Evolutionary conservation across 2,113 vertebrate genomes (phyloP).

Genomic region (Sterrhoptilus dennistouni): DNA sequence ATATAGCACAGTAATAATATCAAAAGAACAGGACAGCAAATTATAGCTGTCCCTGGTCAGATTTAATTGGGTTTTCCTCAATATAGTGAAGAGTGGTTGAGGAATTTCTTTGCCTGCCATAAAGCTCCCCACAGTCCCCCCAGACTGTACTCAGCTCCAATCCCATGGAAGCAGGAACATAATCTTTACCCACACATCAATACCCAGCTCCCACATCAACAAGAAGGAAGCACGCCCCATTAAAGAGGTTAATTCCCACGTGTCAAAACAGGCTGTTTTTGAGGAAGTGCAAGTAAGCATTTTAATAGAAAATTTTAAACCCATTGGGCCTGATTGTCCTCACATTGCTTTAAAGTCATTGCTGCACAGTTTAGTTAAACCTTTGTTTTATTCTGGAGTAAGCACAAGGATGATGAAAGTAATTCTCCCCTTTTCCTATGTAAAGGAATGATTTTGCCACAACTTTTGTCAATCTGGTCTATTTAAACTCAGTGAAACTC

Average conservation of each 20-base stretch:
- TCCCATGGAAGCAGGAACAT: conserved; percentile 54
- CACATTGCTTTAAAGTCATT: background rate
- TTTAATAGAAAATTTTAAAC: conserved; percentile 58
- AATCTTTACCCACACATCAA: conserved; percentile 59
- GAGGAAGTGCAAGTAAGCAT: conserved; percentile 48
- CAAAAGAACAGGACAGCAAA: conserved; percentile 40
- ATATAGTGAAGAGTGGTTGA: conserved; percentile 21
- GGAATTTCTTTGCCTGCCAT: conserved; percentile 62
- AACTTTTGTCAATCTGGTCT: background rate
- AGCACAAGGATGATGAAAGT: background rate
- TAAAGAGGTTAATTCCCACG: conserved; percentile 52
- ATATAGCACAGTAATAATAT: conserved; percentile 36
- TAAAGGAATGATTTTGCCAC: background rate
- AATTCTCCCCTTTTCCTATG: background rate
- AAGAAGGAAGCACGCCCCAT: conserved; percentile 50
- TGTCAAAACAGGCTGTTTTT: background rate
- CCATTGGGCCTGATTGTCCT: conserved; percentile 5
- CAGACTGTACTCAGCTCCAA: conserved; percentile 43
- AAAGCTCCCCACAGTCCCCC: conserved; percentile 52
- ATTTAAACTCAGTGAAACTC: background rate
- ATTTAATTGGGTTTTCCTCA: conserved; percentile 63
- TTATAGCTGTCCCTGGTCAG: conserved; percentile 50
- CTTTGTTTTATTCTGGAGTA: background rate
- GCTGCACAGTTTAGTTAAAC: background rate
- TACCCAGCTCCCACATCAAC: conserved; percentile 44